These are phyloP conservation scores for Ischnus inquisitorius DNA, from an alignment of 2,888 invertebrate species.

Conservation along the genomic window DNA sequence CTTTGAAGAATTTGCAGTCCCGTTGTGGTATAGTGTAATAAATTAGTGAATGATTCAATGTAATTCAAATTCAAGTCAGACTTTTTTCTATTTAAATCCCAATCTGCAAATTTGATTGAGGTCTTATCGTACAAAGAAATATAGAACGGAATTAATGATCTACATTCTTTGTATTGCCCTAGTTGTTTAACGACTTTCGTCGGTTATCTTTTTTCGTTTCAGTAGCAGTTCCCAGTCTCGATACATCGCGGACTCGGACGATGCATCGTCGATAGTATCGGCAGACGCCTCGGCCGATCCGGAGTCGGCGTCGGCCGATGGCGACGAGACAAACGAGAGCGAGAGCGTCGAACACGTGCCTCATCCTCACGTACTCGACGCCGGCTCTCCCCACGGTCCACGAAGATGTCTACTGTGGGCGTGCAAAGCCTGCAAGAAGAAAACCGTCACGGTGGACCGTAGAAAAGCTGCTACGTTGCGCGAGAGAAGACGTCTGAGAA, in stretches of 20 bases:
- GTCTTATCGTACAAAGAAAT: too few species aligned
- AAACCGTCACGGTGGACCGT: constrained; percentile 97
- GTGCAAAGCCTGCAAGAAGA: constrained; percentile 98
- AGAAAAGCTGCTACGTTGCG: constrained; percentile 98
- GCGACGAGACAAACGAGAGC: constrained; percentile 76
- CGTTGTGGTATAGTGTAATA: too few species aligned
- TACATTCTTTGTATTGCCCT: background rate
- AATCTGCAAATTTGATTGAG: too few species aligned
- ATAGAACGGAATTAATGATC: too few species aligned
- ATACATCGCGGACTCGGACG: constrained; percentile 82
- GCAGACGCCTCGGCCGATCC: constrained; percentile 82
- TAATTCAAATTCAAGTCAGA: too few species aligned
- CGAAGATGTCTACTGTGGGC: constrained; percentile 97
- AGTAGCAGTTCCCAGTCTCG: constrained; percentile 78
- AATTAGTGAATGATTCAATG: too few species aligned
- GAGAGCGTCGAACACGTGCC: constrained; percentile 82
- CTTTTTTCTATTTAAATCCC: too few species aligned
- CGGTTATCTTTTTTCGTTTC: constrained; percentile 33
- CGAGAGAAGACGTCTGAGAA: constrained; percentile 95
- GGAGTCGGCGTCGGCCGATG: constrained; percentile 80
- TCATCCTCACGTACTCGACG: constrained; percentile 81
- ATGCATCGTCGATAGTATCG: constrained; percentile 82
- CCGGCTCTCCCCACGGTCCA: constrained; percentile 85
- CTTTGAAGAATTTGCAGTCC: too few species aligned
- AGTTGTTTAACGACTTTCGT: constrained; percentile 25